Base-by-base conservation (phyloP, 2,888 invertebrate species). In the Drosophila atripex region DNA sequence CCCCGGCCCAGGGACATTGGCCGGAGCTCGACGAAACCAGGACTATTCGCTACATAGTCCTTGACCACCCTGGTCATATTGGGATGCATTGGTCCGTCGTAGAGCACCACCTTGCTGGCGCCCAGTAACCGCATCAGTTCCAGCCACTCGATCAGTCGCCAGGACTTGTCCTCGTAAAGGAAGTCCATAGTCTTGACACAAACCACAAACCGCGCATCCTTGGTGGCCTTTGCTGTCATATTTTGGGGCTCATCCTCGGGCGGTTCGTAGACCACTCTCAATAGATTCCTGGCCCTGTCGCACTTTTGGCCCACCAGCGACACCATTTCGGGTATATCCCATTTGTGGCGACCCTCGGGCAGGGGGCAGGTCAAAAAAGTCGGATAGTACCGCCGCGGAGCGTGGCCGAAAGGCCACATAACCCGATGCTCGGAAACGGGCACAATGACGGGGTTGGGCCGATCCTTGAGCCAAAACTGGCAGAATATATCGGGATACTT, bases 171-270 rank as follows among this genome's bases (percentile, higher is more conserved):
- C 86, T 95, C 95, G 91, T 97, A 96, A 1, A 96, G 93, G 88
- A 97, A 98, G 91, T 98, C 97, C 64, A 98, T 93, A 0, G 98
- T 97, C 91, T 97, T 97, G 21, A 97, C 97, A 91, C 97, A 97
- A 4, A 97, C 96, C 11, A 97, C 97, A 90, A 97, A 97, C 38
- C 95, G 94, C 0, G 28, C 16, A 0, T 52, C 41, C 1, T 9
- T 51, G 0, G 28, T 2, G 16, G 16, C 5, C 0, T 3, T 1
- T 5, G 9, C 16, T 5, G 50, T 2, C 12, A 12, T 16, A 41
- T 39, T 23, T 11, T 49, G 6, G 1, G 3, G 4, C 3, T 4
- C 14, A 1, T 6, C 12, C 16, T 49, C 16, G 7, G 3, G 16
- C 75, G 93, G 93, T 84, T 96, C 94, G 90, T 95, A 95, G 79